A percentile compares a stretch with the other conserved stretches of the same genome.
phyloP scores from a whole-genome alignment of 2,113 vertebrate species.

The Dicentrarchus labrax region DNA sequence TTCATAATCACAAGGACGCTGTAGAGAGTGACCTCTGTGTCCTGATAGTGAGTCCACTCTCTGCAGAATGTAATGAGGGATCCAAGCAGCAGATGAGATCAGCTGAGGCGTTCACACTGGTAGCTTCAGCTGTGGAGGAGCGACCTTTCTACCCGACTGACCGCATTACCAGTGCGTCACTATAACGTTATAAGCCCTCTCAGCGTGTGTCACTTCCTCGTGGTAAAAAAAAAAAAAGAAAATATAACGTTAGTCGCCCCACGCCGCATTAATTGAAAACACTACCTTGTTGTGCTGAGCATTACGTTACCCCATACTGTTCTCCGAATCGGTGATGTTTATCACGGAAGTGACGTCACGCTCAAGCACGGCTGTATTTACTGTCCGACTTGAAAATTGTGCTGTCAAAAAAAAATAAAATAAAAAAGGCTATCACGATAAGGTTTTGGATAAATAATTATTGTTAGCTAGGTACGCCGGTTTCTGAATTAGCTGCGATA shows the following conservation, averaged over 20 bases:
- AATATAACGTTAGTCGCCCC: too few relatives aligned
- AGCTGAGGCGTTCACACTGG: conserved; percentile 32
- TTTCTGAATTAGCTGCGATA: background rate
- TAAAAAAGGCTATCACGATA: background rate
- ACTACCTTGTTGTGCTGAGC: background rate
- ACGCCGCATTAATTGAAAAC: background rate
- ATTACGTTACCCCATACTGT: conserved; percentile 17
- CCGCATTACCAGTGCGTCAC: conserved; percentile 20
- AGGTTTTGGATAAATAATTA: background rate
- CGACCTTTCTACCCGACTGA: conserved; percentile 3
- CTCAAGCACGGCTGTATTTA: conserved; percentile 48
- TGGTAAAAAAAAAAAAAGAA: background rate
- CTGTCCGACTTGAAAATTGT: conserved; percentile 63
- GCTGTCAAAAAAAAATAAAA: background rate
- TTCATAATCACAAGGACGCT: background rate
- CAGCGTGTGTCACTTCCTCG: background rate
- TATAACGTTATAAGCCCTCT: background rate
- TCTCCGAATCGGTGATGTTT: conserved; percentile 54
- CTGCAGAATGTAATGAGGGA: conserved; percentile 7
- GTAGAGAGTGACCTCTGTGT: background rate
- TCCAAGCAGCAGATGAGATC: conserved; percentile 43
- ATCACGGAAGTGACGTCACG: conserved; percentile 73
- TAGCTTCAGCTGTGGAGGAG: conserved; percentile 22
- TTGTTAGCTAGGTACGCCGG: background rate
- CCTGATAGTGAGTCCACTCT: conserved; percentile 41